These are phyloP conservation scores for Melanotaenia duboulayi DNA, from an alignment of 2,113 vertebrate genomes.

Conservation along the genomic window DNA sequence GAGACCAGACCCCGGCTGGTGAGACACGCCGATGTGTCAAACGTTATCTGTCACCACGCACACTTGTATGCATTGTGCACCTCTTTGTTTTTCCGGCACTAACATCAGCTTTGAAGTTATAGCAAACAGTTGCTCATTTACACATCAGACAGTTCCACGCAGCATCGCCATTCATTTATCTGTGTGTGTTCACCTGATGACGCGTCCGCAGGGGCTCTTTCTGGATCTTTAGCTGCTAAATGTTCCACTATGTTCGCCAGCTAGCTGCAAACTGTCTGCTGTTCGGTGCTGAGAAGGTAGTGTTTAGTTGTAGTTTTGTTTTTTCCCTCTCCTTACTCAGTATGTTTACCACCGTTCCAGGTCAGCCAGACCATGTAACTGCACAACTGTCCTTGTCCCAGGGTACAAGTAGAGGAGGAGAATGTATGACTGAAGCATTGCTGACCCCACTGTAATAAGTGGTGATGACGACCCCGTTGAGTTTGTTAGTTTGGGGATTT, in stretches of 20 bases:
- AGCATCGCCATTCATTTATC: not conserved
- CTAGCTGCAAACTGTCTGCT: not conserved
- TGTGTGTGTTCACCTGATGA: not conserved
- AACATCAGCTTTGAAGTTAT: slow-evolving; percentile 10
- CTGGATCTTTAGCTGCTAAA: slow-evolving; percentile 7
- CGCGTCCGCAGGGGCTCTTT: slow-evolving; percentile 8
- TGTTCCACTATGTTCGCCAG: slow-evolving; percentile 6
- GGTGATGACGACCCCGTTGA: too few species aligned
- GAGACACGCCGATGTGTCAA: slow-evolving; percentile 63
- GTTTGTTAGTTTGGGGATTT: too few species aligned
- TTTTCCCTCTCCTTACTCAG: too few species aligned
- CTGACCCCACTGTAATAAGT: too few species aligned
- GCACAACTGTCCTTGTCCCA: too few species aligned
- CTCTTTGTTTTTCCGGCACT: not conserved
- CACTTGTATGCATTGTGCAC: not conserved
- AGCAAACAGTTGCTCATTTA: slow-evolving; percentile 15
- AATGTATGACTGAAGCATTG: too few species aligned
- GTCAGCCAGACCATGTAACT: too few species aligned
- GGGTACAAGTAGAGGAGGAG: too few species aligned
- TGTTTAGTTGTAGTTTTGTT: not conserved
- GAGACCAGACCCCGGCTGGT: slow-evolving; percentile 95
- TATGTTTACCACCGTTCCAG: too few species aligned
- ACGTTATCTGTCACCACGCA: too few species aligned
- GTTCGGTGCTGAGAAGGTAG: not conserved
- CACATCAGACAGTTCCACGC: not conserved